These are phyloP conservation scores for Rhopilema esculentum DNA, from an alignment of 30 jellyfish, hydroid and myxozoan species.

Conservation along the genomic window DNA sequence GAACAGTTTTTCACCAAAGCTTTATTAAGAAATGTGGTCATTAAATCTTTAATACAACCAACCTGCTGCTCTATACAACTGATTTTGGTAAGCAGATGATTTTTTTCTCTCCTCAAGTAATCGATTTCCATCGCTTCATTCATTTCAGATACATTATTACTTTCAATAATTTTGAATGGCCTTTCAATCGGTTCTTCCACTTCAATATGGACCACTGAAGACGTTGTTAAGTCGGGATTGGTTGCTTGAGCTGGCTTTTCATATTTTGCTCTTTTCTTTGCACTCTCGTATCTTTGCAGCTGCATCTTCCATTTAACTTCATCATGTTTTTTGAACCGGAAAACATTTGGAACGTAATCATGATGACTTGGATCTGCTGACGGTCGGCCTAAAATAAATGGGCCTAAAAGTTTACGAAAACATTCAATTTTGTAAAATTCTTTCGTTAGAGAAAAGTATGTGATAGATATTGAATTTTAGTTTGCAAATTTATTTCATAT, in stretches of 20 bases:
- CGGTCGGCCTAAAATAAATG: constrained; percentile 47
- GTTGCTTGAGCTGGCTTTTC: background rate
- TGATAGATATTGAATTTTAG: background rate
- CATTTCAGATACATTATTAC: background rate
- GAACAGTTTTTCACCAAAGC: too few relatives aligned
- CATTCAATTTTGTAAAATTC: too few relatives aligned
- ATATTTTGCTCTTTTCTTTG: constrained; percentile 18
- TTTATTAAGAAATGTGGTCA: too few relatives aligned
- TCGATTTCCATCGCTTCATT: constrained; percentile 6
- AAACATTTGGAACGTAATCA: constrained; percentile 25
- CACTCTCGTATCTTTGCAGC: constrained; percentile 19
- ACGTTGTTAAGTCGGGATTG: background rate
- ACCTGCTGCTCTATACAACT: constrained; percentile 40
- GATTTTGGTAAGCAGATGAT: constrained; percentile 12
- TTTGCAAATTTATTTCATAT: background rate
- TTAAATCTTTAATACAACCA: too few relatives aligned
- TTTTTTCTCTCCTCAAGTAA: background rate
- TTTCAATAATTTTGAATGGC: background rate
- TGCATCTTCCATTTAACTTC: background rate
- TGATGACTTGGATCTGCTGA: constrained; percentile 32
- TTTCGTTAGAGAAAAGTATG: too few relatives aligned
- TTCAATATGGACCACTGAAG: background rate
- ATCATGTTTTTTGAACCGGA: background rate
- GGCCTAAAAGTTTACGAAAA: too few relatives aligned
- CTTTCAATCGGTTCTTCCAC: background rate